Percentiles rank a stretch among this genome's conserved stretches.
phyloP scores from a whole-genome alignment of 92 coral and sea anemone genomes.

The Porites lobata region DNA sequence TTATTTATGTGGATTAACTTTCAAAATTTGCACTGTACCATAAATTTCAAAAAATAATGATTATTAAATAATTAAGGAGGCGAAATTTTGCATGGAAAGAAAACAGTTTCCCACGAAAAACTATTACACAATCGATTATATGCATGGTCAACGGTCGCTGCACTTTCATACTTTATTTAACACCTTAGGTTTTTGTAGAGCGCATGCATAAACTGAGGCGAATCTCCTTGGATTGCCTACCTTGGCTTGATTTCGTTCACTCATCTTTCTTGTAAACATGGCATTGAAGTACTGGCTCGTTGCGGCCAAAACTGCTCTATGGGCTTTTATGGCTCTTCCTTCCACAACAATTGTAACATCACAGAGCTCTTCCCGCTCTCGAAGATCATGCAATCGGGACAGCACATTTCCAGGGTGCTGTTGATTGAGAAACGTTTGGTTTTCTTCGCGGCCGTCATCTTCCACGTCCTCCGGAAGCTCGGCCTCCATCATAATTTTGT shows the following conservation, averaged over 20 bases:
- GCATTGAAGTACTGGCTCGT: conserved; percentile 96
- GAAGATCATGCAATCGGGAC: conserved; percentile 87
- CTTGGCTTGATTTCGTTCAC: conserved; percentile 84
- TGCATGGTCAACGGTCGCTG: background rate
- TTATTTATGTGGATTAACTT: background rate
- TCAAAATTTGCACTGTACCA: background rate
- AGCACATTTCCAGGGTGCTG: conserved; percentile 81
- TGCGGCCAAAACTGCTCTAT: conserved; percentile 94
- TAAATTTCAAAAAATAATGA: background rate
- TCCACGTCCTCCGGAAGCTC: conserved; percentile 66
- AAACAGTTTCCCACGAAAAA: background rate
- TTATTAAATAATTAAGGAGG: background rate
- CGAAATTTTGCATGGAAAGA: background rate
- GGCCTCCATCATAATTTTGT: too few relatives aligned
- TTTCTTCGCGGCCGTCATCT: conserved; percentile 52
- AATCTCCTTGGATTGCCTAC: conserved; percentile 50
- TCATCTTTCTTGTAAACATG: conserved; percentile 92
- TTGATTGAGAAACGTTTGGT: conserved; percentile 78
- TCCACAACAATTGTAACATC: conserved; percentile 89
- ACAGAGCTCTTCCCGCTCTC: conserved; percentile 90
- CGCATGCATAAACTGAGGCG: background rate
- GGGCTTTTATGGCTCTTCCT: conserved; percentile 80
- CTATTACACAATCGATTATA: background rate
- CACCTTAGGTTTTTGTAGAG: background rate
- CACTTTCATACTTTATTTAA: background rate